A percentile compares a stretch with the other conserved stretches of the same genome.
phyloP scores from a whole-genome alignment of 2,888 invertebrate genomes.

The Tipula confusa region DNA sequence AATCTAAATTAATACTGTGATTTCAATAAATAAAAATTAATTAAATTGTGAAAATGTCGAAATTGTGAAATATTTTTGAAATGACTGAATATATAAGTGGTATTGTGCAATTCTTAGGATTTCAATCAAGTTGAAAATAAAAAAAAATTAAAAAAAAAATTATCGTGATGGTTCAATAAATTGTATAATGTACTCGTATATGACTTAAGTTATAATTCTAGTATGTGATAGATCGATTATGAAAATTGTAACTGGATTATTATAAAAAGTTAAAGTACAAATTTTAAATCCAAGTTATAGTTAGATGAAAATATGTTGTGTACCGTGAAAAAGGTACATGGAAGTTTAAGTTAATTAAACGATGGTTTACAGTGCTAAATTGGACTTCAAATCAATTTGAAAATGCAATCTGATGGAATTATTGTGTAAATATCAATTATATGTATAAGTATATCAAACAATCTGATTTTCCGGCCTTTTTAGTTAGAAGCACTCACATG shows the following conservation, averaged over 20 bases:
- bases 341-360: neutral
- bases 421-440: neutral
- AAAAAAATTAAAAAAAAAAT: neutral
- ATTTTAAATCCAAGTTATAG: too few relatives aligned
- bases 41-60: neutral
- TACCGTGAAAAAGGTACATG: too few relatives aligned
- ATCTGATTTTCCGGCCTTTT: too few relatives aligned
- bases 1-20: neutral
- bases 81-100: neutral
- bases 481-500: too few relatives aligned
- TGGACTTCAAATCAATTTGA: neutral
- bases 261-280: neutral
- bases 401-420: neutral
- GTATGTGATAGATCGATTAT: conserved; percentile 10
- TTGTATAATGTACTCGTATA: neutral
- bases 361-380: neutral
- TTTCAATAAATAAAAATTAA: neutral
- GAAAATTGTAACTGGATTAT: neutral
- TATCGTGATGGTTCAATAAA: conserved; percentile 13
- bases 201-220: neutral
- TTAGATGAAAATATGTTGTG: too few relatives aligned
- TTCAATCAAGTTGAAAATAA: neutral
- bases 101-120: neutral
- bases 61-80: neutral
- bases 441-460: too few relatives aligned